These are phyloP conservation scores for Ophraella communa DNA, from an alignment of 2,888 invertebrate genomes.

Conservation along the genomic window DNA sequence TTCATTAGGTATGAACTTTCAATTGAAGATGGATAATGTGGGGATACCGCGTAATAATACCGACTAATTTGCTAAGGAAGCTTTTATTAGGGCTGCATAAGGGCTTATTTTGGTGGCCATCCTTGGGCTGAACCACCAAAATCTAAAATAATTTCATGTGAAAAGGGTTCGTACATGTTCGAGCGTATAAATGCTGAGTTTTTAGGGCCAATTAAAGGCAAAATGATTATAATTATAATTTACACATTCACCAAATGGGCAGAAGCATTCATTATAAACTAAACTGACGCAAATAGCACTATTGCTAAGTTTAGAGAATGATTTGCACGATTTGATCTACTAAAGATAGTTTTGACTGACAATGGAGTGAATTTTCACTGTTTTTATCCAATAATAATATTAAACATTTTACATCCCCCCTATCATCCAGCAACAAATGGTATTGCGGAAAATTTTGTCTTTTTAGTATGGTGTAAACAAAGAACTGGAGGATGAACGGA, in stretches of 20 bases:
- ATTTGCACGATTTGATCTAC: not conserved
- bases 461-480: not conserved
- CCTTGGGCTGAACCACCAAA: conserved; percentile 8
- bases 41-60: not conserved
- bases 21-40: not conserved
- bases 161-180: conserved; percentile 1
- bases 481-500: not conserved
- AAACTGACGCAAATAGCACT: too few species aligned
- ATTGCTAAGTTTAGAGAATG: not conserved
- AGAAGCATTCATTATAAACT: too few species aligned
- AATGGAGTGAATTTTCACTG: not conserved
- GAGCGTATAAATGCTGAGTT: conserved; percentile 24
- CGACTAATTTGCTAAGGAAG: too few species aligned
- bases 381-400: not conserved
- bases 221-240: conserved; percentile 16
- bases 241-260: conserved; percentile 23
- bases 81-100: not conserved
- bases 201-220: conserved; percentile 13
- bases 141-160: conserved; percentile 1
- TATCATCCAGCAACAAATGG: not conserved
- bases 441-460: not conserved
- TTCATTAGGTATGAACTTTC: too few species aligned
- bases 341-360: not conserved
- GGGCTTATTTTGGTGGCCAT: not conserved
- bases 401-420: not conserved